Evolutionary conservation across 1,140 invertebrate species (phyloP).

Genomic region (Chymomyza costata): DNA sequence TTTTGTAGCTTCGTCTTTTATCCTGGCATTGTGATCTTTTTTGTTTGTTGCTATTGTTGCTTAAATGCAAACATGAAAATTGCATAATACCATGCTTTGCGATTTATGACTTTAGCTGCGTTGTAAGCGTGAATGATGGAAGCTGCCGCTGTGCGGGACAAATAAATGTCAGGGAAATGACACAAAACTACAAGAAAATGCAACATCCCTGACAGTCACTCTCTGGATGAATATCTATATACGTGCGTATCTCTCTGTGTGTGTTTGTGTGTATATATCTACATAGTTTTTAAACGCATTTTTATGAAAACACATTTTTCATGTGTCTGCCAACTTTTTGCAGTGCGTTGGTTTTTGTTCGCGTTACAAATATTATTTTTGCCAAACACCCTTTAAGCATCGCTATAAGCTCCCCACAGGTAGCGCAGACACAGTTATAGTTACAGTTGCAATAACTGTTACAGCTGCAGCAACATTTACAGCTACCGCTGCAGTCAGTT

Average conservation of each 20-base stretch:
- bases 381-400: too few relatives aligned
- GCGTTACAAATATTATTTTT: too few relatives aligned
- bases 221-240: too few relatives aligned
- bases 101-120: slow-evolving; percentile 67
- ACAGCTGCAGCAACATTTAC: too few relatives aligned
- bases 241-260: slow-evolving; percentile 60
- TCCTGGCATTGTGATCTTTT: too few relatives aligned
- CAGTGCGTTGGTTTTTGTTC: too few relatives aligned
- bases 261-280: too few relatives aligned
- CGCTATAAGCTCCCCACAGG: too few relatives aligned
- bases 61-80: slow-evolving; percentile 69
- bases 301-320: slow-evolving; percentile 50
- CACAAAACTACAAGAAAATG: slow-evolving; percentile 41
- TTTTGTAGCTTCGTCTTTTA: too few relatives aligned
- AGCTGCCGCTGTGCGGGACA: slow-evolving; percentile 26
- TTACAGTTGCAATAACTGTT: too few relatives aligned
- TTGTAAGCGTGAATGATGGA: slow-evolving; percentile 49
- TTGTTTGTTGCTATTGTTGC: slow-evolving; percentile 10
- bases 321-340: slow-evolving; percentile 18
- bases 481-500: background rate
- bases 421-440: too few relatives aligned
- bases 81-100: slow-evolving; percentile 73
- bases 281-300: slow-evolving; percentile 17
- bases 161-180: slow-evolving; percentile 64
- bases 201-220: too few relatives aligned